phyloP scores from a whole-genome alignment of 2,113 vertebrate species.

The Leptocoma aspasia region DNA sequence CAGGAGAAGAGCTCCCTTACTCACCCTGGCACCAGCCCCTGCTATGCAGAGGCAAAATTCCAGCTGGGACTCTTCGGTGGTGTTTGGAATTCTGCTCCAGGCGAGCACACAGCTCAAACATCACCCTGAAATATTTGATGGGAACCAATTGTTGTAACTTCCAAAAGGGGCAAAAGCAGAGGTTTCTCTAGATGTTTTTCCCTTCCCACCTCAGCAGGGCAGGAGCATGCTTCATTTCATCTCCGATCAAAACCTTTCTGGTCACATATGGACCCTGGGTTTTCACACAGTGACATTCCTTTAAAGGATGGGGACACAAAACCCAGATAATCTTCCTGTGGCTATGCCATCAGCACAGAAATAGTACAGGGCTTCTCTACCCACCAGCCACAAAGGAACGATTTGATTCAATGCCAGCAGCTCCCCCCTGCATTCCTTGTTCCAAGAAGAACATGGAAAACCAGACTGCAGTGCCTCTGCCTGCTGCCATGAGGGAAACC shows the following conservation, averaged over 20 bases:
- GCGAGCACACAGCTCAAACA: accelerated
- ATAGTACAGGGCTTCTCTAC: background rate
- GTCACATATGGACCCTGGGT: background rate
- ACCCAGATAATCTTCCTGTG: background rate
- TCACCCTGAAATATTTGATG: background rate
- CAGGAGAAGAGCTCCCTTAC: background rate
- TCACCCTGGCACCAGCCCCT: background rate
- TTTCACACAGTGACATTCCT: background rate
- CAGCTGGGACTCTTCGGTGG: background rate
- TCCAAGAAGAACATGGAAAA: background rate
- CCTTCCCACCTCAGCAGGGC: background rate
- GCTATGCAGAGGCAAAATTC: background rate
- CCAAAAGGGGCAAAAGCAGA: background rate
- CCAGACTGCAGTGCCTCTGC: background rate
- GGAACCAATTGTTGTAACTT: background rate
- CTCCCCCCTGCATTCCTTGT: background rate
- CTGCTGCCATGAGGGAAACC: background rate
- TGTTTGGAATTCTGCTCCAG: background rate
- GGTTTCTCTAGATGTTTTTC: background rate
- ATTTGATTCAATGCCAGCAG: background rate
- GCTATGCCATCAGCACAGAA: background rate
- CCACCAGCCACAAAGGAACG: background rate
- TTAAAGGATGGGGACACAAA: background rate
- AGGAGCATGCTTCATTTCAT: background rate
- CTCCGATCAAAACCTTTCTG: background rate